phyloP scores from a whole-genome alignment of 1,140 invertebrate species.

The Adoxophyes honmai region DNA sequence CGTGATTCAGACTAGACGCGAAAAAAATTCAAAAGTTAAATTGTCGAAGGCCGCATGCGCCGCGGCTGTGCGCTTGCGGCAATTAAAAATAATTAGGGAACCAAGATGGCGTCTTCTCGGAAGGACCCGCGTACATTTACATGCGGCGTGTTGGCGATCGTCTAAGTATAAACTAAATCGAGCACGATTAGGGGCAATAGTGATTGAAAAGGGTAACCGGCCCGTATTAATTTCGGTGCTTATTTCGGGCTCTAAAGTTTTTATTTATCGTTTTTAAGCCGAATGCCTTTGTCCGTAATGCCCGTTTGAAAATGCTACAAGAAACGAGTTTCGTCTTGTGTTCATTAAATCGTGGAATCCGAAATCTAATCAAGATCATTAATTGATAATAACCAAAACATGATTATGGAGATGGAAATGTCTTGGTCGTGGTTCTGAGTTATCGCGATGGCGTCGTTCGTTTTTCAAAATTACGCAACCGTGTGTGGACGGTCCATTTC shows the following conservation, averaged over 20 bases:
- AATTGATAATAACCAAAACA: no score
- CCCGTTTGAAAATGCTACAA: no score
- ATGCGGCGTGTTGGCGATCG: slow-evolving; percentile 45
- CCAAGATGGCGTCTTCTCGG: slow-evolving; percentile 63
- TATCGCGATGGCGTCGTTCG: no score
- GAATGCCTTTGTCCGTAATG: neutral
- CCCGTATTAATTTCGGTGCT: slow-evolving; percentile 32
- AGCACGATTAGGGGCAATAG: slow-evolving; percentile 66
- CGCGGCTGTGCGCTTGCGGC: slow-evolving; percentile 57
- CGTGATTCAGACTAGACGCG: slow-evolving; percentile 61
- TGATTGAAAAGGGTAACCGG: slow-evolving; percentile 66
- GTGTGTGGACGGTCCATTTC: neutral
- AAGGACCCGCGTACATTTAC: slow-evolving; percentile 67
- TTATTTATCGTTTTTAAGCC: slow-evolving; percentile 31
- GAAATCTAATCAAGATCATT: no score
- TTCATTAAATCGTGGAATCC: no score
- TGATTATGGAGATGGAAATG: no score
- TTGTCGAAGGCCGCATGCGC: slow-evolving; percentile 62
- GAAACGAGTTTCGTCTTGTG: no score
- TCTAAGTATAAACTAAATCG: slow-evolving; percentile 61
- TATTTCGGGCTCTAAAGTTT: slow-evolving; percentile 20
- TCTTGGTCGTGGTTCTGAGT: no score
- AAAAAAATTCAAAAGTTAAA: slow-evolving; percentile 60
- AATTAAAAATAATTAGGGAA: slow-evolving; percentile 75
- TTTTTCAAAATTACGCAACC: neutral